phyloP scores from a whole-genome alignment of 37 sponge, comb jelly and placozoan species.

The Ephydatia muelleri region DNA sequence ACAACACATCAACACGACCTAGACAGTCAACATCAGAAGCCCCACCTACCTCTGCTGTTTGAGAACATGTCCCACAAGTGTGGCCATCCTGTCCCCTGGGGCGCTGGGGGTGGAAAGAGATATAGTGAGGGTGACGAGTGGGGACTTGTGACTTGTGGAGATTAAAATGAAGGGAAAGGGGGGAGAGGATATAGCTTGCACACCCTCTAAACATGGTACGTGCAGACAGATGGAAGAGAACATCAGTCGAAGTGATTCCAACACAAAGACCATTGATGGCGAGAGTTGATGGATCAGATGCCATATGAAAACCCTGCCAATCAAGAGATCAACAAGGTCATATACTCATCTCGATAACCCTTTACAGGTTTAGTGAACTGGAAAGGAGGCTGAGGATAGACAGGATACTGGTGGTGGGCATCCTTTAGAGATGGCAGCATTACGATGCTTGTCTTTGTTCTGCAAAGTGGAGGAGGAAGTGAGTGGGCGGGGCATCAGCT shows the following conservation, averaged over 20 bases:
- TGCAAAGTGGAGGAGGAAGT: not conserved
- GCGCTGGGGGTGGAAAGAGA: not conserved
- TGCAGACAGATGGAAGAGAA: slow-evolving; percentile 78
- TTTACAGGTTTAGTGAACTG: not conserved
- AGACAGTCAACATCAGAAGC: not conserved
- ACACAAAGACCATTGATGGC: slow-evolving; percentile 66
- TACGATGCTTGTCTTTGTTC: slow-evolving; percentile 50
- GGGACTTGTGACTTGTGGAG: not conserved
- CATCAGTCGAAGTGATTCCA: slow-evolving; percentile 78
- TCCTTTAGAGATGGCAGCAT: slow-evolving; percentile 79
- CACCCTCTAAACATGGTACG: slow-evolving; percentile 64
- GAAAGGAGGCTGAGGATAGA: slow-evolving; percentile 90
- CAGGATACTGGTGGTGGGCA: slow-evolving; percentile 55
- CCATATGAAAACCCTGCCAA: not conserved
- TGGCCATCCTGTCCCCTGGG: slow-evolving; percentile 65
- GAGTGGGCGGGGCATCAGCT: not conserved
- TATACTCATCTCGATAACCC: not conserved
- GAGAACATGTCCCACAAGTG: slow-evolving; percentile 39
- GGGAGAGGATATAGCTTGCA: not conserved
- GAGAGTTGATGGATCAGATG: slow-evolving; percentile 67
- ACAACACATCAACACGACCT: not conserved
- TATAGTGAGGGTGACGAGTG: not conserved
- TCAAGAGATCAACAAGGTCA: not conserved
- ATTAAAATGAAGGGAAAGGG: too few species aligned
- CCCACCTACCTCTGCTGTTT: slow-evolving; percentile 50